Evolutionary conservation across 2,797 vertebrate species (phyloP).

Genomic region (Falco biarmicus): DNA sequence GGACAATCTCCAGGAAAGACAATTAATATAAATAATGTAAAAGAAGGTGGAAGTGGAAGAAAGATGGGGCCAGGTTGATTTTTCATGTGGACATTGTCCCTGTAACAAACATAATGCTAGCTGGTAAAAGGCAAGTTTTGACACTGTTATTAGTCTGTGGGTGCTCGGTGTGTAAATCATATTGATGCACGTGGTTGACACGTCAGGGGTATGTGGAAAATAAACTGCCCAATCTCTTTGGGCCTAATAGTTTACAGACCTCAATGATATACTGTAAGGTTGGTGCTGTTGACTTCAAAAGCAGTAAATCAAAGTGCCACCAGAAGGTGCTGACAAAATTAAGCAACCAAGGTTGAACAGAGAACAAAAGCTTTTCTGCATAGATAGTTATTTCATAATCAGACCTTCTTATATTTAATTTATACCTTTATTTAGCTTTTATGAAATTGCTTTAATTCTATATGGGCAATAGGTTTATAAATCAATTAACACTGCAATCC

Average conservation of each 20-base stretch:
- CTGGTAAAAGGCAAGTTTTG: constrained; percentile 23
- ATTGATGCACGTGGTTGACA: constrained; percentile 6
- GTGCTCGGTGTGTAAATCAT: constrained; percentile 6
- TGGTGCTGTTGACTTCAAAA: constrained; percentile 39
- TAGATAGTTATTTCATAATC: constrained; percentile 46
- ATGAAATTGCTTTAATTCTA: constrained; percentile 45
- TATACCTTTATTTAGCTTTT: constrained; percentile 54
- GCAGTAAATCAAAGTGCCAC: constrained; percentile 21
- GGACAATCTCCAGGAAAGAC: neutral
- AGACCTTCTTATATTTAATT: constrained; percentile 56
- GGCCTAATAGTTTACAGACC: constrained; percentile 31
- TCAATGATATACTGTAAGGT: constrained; percentile 38
- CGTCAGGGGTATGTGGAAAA: constrained; percentile 16
- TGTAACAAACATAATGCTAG: neutral
- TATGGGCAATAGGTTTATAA: constrained; percentile 36
- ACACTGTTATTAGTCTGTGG: neutral
- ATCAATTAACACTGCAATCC: constrained; percentile 32
- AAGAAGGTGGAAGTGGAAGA: neutral
- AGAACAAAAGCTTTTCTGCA: constrained; percentile 47
- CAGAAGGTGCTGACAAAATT: constrained; percentile 49
- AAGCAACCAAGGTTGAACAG: constrained; percentile 23
- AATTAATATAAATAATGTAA: neutral
- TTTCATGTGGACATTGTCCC: neutral
- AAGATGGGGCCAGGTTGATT: neutral
- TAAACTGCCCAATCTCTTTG: constrained; percentile 51